phyloP scores from a whole-genome alignment of 2,797 vertebrate genomes.

The Garrulus glandarius region DNA sequence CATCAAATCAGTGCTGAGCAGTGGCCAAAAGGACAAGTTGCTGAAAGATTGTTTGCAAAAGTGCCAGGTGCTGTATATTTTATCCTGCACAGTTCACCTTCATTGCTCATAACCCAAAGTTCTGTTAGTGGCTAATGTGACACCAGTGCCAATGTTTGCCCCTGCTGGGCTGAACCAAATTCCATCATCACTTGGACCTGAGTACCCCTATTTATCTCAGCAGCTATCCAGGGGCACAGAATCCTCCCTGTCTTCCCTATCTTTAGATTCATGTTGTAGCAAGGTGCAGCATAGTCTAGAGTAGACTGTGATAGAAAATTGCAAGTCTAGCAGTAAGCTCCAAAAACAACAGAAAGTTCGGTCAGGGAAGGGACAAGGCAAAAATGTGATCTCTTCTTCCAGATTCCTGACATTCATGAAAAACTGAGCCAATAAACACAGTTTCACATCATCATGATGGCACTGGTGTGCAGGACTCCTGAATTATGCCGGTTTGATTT shows the following conservation, averaged over 20 bases:
- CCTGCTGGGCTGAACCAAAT: background rate
- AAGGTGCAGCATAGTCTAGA: background rate
- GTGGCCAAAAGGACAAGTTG: constrained; percentile 29
- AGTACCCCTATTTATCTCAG: background rate
- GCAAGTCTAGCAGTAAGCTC: background rate
- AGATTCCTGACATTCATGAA: background rate
- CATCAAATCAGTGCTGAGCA: constrained; percentile 43
- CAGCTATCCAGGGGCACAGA: background rate
- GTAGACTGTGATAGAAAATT: background rate
- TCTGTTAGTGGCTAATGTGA: background rate
- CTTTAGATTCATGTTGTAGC: background rate
- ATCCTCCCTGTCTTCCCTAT: background rate
- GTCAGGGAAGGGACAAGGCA: background rate
- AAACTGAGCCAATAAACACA: background rate
- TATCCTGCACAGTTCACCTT: constrained; percentile 7
- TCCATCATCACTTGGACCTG: background rate
- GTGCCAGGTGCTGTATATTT: constrained; percentile 29
- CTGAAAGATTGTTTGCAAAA: background rate
- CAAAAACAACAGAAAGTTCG: background rate
- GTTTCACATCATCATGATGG: background rate
- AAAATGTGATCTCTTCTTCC: background rate
- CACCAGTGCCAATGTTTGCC: background rate
- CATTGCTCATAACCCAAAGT: background rate
- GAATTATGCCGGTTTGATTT: background rate
- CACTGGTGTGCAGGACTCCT: background rate